Base-by-base conservation (phyloP, 2,888 invertebrate species). In the Tachina fera region DNA sequence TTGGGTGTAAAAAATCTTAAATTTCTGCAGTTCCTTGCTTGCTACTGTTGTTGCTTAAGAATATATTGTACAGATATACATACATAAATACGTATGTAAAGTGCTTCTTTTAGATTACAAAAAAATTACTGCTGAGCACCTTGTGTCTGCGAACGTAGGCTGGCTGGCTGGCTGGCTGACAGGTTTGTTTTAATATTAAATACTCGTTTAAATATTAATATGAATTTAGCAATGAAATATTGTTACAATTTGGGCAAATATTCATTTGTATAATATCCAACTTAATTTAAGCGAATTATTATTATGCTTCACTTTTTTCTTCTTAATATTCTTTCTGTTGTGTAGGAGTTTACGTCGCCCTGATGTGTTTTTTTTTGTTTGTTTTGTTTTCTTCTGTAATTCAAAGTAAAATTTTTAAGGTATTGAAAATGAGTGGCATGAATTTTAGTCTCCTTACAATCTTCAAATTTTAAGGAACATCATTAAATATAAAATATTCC, bases 181-280 rank as follows among this genome's bases (percentile, higher is more conserved):
- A 60, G 60, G 60, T 19, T 63, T 61, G 11, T 45, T 49, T 49
- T 39, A 49, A 49, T 74, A 61, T 74, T 60, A 60, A 74, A 60
- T 41, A 19, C 39, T 14, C 49, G 39, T 49, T 74, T 60, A 61
- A 61, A 49, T 49, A 49, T 74, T 60, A 41, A 74, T 41, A 41
- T 39, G 39, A 41, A 53, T 68, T n/a, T 19, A 41, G 9, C 61
- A 39, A 60, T 60, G n/a, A 60, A 60, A 60, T 60, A 41, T 14
- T 9, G 10, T 41, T 16, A 10, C 16, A 41, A 43, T 10, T 16
- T 61, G 13, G 16, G 10, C 61, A 31, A 49, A 39, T 19, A 68
- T 49, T 60, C 39, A 41, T 53, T 70, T 70, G 14, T 41, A 6
- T 19, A 13, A 14, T 58, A 31, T 31, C 9, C 39, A 51, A 41